Conservation (phyloP, 2,888 invertebrate genomes). For the Pristionchus maxplancki region DNA sequence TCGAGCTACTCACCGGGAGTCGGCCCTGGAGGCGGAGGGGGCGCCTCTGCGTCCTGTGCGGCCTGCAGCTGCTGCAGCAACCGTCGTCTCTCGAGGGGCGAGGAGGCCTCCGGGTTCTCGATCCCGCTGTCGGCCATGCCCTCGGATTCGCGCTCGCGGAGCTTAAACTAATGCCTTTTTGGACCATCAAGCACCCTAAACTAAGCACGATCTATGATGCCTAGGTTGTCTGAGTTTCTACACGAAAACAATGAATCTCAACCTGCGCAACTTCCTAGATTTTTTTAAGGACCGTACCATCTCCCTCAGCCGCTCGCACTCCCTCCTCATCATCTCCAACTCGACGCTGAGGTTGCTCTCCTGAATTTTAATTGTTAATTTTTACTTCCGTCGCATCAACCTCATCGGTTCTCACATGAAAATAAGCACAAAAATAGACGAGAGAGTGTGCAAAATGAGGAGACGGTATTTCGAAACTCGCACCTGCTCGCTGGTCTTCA, state of each 20-base stretch:
- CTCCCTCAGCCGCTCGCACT: conserved; percentile 48
- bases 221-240: too few species aligned
- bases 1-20: neutral
- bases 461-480: too few species aligned
- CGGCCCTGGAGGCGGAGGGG: conserved; percentile 21
- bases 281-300: conserved; percentile 26
- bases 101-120: conserved; percentile 40
- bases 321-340: conserved; percentile 44
- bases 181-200: too few species aligned
- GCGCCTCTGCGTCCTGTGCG: conserved; percentile 13
- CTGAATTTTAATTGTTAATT: too few species aligned
- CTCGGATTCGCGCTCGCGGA: conserved; percentile 52
- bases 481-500: conserved; percentile 55
- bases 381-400: too few species aligned
- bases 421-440: too few species aligned
- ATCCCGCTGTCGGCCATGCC: conserved; percentile 53
- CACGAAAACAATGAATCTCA: too few species aligned
- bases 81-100: neutral
- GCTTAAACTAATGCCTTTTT: too few species aligned
- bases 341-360: conserved; percentile 40
- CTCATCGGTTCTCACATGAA: too few species aligned
- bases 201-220: too few species aligned
- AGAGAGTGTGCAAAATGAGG: too few species aligned
- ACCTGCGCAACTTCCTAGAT: too few species aligned
- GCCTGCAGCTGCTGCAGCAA: conserved; percentile 11